Percentiles rank a stretch among this genome's conserved stretches.
phyloP scores from a whole-genome alignment of 2,888 invertebrate species.

The Eustalomyia histrio region DNA sequence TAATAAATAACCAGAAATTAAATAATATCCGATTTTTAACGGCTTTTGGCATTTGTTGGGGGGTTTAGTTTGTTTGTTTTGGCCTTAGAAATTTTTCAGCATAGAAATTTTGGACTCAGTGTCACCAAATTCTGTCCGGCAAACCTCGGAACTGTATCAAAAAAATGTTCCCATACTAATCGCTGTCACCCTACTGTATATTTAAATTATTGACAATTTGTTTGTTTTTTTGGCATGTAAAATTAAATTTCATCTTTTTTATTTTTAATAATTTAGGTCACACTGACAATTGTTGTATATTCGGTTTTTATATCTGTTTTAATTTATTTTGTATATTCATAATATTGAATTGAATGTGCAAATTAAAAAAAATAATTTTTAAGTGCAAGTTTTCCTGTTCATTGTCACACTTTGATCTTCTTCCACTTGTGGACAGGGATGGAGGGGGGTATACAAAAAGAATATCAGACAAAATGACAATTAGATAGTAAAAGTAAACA shows the following conservation, averaged over 20 bases:
- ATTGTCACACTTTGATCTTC: constrained; percentile 14
- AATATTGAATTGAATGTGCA: neutral
- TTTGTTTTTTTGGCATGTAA: constrained; percentile 41
- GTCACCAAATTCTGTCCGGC: no score
- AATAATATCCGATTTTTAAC: no score
- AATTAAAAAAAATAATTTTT: neutral
- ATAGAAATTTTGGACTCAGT: no score
- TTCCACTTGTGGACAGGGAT: neutral
- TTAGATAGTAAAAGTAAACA: neutral
- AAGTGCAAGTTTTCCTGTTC: constrained; percentile 14
- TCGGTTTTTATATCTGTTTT: neutral
- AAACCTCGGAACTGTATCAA: no score
- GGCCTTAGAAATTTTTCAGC: no score
- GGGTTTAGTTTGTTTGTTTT: no score
- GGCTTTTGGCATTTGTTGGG: no score
- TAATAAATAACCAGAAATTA: no score
- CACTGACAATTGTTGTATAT: constrained; percentile 33
- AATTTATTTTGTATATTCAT: neutral
- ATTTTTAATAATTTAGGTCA: constrained; percentile 52
- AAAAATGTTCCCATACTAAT: no score
- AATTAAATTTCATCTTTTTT: constrained; percentile 27
- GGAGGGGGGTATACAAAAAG: neutral
- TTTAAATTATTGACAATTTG: constrained; percentile 9
- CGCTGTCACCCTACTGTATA: no score
- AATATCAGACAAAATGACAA: neutral